Percentiles rank a stretch among this genome's conserved stretches.
These are phyloP conservation scores for Lucinisca nassula DNA, from an alignment of 2,888 invertebrate species.

Conservation along the genomic window DNA sequence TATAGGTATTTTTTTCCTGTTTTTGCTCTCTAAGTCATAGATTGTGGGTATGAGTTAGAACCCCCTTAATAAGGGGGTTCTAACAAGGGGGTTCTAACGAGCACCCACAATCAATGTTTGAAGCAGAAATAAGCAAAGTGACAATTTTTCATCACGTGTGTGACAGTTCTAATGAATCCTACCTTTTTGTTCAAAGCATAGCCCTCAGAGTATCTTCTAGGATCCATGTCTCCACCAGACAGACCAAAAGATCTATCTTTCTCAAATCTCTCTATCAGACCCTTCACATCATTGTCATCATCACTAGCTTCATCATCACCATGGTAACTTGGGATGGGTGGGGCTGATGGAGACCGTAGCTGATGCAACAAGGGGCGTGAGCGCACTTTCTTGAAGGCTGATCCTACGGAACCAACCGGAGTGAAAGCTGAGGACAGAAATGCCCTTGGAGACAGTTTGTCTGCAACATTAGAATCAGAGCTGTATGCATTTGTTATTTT, in stretches of 20 bases:
- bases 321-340: constrained; percentile 79
- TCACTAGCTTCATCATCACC: constrained; percentile 77
- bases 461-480: constrained; percentile 67
- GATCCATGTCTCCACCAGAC: constrained; percentile 57
- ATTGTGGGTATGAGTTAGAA: no score
- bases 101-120: no score
- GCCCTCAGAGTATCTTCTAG: constrained; percentile 76
- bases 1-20: no score
- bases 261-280: constrained; percentile 65
- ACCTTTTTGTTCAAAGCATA: constrained; percentile 70
- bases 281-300: constrained; percentile 67
- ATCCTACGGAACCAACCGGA: constrained; percentile 63
- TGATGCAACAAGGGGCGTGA: constrained; percentile 59
- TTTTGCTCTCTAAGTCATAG: no score
- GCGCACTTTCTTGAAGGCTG: constrained; percentile 64
- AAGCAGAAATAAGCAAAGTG: no score
- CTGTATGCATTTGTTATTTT: constrained; percentile 35
- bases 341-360: constrained; percentile 82
- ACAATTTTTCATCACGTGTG: no score
- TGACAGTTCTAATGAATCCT: no score
- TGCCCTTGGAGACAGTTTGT: constrained; percentile 83
- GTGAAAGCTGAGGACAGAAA: constrained; percentile 75
- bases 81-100: no score
- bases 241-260: constrained; percentile 50
- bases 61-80: no score